Evolutionary conservation across 1,140 invertebrate genomes (phyloP).

Genomic region (Fopius arisanus): DNA sequence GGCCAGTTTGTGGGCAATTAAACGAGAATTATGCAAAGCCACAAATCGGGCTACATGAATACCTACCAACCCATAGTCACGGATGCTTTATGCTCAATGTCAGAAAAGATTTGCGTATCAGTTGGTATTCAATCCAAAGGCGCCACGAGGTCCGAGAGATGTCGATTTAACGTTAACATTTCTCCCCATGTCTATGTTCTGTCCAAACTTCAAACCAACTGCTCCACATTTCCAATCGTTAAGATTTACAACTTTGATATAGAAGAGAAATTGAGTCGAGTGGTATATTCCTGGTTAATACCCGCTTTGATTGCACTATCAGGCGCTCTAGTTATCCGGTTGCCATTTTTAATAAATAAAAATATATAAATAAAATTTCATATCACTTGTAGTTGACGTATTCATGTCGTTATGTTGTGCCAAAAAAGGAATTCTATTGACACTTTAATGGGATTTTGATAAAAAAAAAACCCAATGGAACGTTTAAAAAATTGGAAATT

Average conservation of each 20-base stretch:
- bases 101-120: background rate
- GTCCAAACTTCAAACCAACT: background rate
- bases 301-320: background rate
- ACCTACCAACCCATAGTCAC: background rate
- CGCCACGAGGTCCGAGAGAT: background rate
- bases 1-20: conserved; percentile 14
- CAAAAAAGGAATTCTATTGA: too few relatives aligned
- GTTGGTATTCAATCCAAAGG: background rate
- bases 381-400: too few relatives aligned
- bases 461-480: too few relatives aligned
- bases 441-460: too few relatives aligned
- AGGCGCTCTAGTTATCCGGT: background rate
- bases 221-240: background rate
- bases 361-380: too few relatives aligned
- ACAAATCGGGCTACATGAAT: background rate
- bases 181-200: background rate
- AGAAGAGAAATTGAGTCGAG: background rate
- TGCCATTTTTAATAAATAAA: background rate
- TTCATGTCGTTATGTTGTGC: too few relatives aligned
- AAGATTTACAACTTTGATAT: background rate
- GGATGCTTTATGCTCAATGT: background rate
- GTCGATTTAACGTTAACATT: background rate
- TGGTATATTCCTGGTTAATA: background rate
- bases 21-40: background rate
- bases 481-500: too few relatives aligned